These are phyloP conservation scores for Choreutis nemorana DNA, from an alignment of 2,888 invertebrate species.

Conservation along the genomic window DNA sequence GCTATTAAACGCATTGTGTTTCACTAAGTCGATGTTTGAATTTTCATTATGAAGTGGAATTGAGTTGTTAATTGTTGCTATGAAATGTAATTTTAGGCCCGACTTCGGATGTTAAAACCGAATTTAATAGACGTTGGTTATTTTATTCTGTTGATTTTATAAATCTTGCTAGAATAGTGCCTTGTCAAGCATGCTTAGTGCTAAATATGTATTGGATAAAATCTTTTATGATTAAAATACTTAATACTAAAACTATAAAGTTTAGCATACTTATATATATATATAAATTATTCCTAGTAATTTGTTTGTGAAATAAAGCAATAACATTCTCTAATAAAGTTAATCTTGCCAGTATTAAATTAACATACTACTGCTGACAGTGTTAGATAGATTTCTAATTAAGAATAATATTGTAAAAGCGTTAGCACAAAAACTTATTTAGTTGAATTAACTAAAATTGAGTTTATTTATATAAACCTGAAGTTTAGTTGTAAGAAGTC, in stretches of 20 bases:
- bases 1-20: constrained; percentile 25
- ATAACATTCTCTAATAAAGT: constrained; percentile 44
- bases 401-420: constrained; percentile 16
- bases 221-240: too few relatives aligned
- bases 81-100: constrained; percentile 52
- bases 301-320: constrained; percentile 33
- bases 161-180: constrained; percentile 62
- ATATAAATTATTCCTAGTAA: constrained; percentile 20
- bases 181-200: constrained; percentile 62
- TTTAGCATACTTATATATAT: constrained; percentile 17
- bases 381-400: constrained; percentile 26
- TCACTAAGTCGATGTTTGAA: constrained; percentile 31
- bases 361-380: constrained; percentile 20
- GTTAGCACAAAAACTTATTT: constrained; percentile 5
- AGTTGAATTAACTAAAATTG: too few relatives aligned
- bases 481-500: too few relatives aligned
- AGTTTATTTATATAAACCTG: too few relatives aligned
- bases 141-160: constrained; percentile 34
- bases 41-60: too few relatives aligned
- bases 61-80: constrained; percentile 35
- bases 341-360: constrained; percentile 43
- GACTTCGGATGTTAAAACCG: constrained; percentile 54
- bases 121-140: constrained; percentile 53
- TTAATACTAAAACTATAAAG: constrained; percentile 5
- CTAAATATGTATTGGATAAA: too few relatives aligned